A percentile compares a stretch with the other conserved stretches of the same genome.
phyloP scores from a whole-genome alignment of 2,888 invertebrate genomes.

The Xestia xanthographa region DNA sequence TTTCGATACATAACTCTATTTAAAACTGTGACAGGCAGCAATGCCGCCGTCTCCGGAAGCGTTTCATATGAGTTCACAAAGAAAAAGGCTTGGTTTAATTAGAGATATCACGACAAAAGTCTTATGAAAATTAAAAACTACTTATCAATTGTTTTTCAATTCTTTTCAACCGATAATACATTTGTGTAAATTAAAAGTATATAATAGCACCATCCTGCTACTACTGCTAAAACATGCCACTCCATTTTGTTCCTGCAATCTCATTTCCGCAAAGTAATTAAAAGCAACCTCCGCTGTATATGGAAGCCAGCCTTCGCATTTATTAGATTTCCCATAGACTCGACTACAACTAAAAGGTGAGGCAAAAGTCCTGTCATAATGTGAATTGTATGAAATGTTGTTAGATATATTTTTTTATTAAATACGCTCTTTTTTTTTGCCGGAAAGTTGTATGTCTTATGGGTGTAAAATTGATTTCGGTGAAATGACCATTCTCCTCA shows the following conservation, averaged over 20 bases:
- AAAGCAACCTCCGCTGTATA: constrained; percentile 49
- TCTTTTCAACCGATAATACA: neutral
- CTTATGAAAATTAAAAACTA: neutral
- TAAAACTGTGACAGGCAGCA: neutral
- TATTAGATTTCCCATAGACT: constrained; percentile 48
- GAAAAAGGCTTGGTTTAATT: neutral
- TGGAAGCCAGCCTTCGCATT: constrained; percentile 49
- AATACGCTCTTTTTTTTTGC: neutral
- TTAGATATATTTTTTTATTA: neutral
- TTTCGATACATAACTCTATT: neutral
- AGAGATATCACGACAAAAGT: neutral
- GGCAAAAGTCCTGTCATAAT: neutral
- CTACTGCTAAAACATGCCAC: neutral
- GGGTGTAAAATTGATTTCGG: neutral
- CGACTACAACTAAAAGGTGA: constrained; percentile 1
- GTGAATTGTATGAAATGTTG: neutral
- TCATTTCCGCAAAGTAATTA: constrained; percentile 55
- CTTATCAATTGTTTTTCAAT: too few species aligned
- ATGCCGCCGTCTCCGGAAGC: neutral
- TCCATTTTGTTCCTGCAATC: constrained; percentile 12
- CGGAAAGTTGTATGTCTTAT: neutral
- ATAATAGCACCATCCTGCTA: neutral
- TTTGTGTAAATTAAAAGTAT: neutral
- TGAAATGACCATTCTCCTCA: neutral
- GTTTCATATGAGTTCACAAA: neutral